Evolutionary conservation across 2,113 vertebrate genomes (phyloP).

Genomic region (Caranx ignobilis): DNA sequence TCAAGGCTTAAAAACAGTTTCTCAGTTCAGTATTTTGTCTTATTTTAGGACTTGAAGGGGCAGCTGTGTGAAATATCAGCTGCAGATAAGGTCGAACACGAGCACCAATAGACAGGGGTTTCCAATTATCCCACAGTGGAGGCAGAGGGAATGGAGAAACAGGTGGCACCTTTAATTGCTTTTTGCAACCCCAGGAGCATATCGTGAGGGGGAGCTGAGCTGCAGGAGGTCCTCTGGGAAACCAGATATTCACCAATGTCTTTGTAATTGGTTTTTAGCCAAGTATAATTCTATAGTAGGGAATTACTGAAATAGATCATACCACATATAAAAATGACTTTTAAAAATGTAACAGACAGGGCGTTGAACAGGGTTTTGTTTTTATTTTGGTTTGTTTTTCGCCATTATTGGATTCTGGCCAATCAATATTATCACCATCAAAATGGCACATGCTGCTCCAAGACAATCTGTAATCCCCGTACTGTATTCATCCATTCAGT

Average conservation of each 20-base stretch:
- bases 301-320: constrained; percentile 28
- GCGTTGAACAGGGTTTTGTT: neutral
- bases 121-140: constrained; percentile 77
- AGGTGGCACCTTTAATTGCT: constrained; percentile 84
- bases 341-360: neutral
- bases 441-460: neutral
- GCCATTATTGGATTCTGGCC: constrained; percentile 1
- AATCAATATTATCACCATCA: neutral
- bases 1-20: neutral
- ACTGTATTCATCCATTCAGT: neutral
- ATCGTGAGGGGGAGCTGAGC: constrained; percentile 60
- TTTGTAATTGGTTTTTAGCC: constrained; percentile 70
- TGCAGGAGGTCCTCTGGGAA: constrained; percentile 63
- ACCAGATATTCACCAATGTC: constrained; percentile 44
- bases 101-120: constrained; percentile 76
- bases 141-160: constrained; percentile 71
- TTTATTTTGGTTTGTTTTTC: neutral
- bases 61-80: constrained; percentile 72
- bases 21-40: constrained; percentile 37
- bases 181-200: constrained; percentile 76
- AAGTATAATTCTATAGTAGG: constrained; percentile 44
- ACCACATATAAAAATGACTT: neutral
- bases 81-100: constrained; percentile 69
- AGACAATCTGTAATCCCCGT: neutral
- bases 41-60: constrained; percentile 53